These are phyloP conservation scores for Anabacerthia variegaticeps DNA, from an alignment of 2,797 vertebrate genomes.

Conservation along the genomic window DNA sequence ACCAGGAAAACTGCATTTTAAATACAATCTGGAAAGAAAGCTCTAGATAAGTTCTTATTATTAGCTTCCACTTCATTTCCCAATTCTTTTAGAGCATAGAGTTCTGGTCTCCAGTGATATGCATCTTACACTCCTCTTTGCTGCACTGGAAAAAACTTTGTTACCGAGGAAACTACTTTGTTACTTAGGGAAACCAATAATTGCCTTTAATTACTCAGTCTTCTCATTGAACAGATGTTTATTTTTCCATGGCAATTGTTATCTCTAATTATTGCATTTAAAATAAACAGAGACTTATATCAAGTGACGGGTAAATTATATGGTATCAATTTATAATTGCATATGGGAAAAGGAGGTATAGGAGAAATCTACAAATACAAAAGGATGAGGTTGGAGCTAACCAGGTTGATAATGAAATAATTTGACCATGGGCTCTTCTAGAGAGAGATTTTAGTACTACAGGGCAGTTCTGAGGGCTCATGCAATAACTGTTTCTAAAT, in stretches of 20 bases:
- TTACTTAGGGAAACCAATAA: conserved; percentile 18
- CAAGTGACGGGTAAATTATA: conserved; percentile 56
- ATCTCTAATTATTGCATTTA: conserved; percentile 66
- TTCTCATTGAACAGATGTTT: conserved; percentile 41
- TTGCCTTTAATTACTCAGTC: conserved; percentile 41
- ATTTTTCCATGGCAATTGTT: conserved; percentile 68
- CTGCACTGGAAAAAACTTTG: neutral
- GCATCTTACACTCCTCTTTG: neutral
- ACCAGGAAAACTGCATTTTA: conserved; percentile 8
- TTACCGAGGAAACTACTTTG: neutral
- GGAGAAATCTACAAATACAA: conserved; percentile 6
- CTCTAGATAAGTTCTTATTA: conserved; percentile 5
- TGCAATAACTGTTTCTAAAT: conserved; percentile 5
- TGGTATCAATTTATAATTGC: conserved; percentile 38
- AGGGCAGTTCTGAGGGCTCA: neutral
- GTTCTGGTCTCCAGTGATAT: neutral
- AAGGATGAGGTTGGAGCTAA: neutral
- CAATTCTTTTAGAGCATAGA: neutral
- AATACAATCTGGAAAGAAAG: conserved; percentile 24
- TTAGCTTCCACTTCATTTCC: neutral
- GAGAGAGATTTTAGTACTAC: neutral
- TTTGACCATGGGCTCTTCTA: neutral
- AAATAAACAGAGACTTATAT: conserved; percentile 49
- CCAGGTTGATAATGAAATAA: conserved; percentile 21
- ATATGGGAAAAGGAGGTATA: neutral